Percentiles rank a stretch among this genome's conserved stretches.
Evolutionary conservation across 2,797 vertebrate species (phyloP).

Genomic region (Siniperca undulata): DNA sequence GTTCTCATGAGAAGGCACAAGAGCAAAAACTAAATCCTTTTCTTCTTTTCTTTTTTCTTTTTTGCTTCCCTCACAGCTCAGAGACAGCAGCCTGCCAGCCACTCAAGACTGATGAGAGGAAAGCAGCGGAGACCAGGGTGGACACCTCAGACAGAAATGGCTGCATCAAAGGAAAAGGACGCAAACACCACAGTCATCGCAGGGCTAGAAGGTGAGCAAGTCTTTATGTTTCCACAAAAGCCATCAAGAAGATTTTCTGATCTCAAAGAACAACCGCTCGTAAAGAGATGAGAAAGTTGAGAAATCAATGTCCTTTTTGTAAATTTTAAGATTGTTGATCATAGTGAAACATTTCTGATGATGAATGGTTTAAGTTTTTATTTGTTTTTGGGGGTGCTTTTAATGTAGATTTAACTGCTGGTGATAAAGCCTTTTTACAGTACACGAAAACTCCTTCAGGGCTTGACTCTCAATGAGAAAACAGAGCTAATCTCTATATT

Average conservation of each 20-base stretch:
- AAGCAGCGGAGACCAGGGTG: conserved; percentile 57
- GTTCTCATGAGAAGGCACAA: conserved; percentile 28
- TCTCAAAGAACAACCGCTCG: conserved; percentile 3
- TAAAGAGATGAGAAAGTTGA: conserved; percentile 3
- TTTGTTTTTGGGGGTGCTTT: conserved; percentile 42
- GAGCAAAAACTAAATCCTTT: conserved; percentile 19
- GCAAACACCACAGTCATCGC: conserved; percentile 74
- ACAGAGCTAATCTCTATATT: conserved; percentile 67
- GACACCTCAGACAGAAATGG: conserved; percentile 77
- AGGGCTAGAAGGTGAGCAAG: conserved; percentile 86
- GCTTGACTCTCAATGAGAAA: conserved; percentile 46
- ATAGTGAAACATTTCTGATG: conserved; percentile 25
- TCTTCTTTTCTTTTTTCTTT: conserved; percentile 19
- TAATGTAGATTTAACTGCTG: conserved; percentile 38
- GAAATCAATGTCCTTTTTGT: conserved; percentile 9
- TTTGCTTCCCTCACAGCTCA: conserved; percentile 63
- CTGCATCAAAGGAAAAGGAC: conserved; percentile 84
- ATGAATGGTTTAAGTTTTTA: conserved; percentile 33
- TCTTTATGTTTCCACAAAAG: conserved; percentile 13
- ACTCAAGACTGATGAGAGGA: conserved; percentile 67
- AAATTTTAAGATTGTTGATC: conserved; percentile 26
- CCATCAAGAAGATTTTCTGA: conserved; percentile 5
- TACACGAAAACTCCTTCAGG: conserved; percentile 44
- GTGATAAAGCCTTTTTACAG: conserved; percentile 58
- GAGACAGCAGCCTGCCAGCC: conserved; percentile 81